A percentile compares a stretch with the other conserved stretches of the same genome.
Conservation (phyloP, 2,797 vertebrate genomes). For the Fistularia commersonii region DNA sequence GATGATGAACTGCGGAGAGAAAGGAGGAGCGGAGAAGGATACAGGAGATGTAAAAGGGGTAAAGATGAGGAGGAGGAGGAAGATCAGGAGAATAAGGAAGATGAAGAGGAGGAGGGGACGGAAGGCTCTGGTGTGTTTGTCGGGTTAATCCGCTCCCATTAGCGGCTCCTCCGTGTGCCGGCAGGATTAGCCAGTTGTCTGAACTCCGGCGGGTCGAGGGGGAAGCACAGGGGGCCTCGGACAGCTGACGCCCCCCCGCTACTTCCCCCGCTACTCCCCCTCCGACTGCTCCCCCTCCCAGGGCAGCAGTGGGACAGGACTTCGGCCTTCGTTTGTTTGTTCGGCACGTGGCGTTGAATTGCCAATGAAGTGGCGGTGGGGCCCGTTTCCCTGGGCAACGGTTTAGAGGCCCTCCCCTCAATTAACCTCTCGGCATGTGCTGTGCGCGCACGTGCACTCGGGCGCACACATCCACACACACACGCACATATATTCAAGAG, state of each 20-base stretch:
- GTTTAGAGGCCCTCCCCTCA: slow-evolving; percentile 65
- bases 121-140: slow-evolving; percentile 40
- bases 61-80: too few relatives aligned
- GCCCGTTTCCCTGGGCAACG: slow-evolving; percentile 46
- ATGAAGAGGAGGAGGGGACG: too few relatives aligned
- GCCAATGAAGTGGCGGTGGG: slow-evolving; percentile 36
- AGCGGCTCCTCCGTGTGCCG: slow-evolving; percentile 56
- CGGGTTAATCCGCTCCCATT: slow-evolving; percentile 58
- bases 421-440: slow-evolving; percentile 59
- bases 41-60: too few relatives aligned
- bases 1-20: too few relatives aligned
- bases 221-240: background rate
- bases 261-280: slow-evolving; percentile 8
- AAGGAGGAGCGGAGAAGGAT: too few relatives aligned
- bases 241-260: background rate
- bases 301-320: slow-evolving; percentile 37
- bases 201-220: slow-evolving; percentile 51
- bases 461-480: slow-evolving; percentile 1
- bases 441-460: background rate
- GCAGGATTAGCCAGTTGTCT: slow-evolving; percentile 59
- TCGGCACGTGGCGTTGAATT: slow-evolving; percentile 38
- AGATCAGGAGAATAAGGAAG: too few relatives aligned
- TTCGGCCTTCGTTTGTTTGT: slow-evolving; percentile 24
- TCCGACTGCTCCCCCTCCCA: slow-evolving; percentile 7
- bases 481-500: slow-evolving; percentile 5